phyloP scores from a whole-genome alignment of 2,797 vertebrate species.

The Sebastes glaucus region DNA sequence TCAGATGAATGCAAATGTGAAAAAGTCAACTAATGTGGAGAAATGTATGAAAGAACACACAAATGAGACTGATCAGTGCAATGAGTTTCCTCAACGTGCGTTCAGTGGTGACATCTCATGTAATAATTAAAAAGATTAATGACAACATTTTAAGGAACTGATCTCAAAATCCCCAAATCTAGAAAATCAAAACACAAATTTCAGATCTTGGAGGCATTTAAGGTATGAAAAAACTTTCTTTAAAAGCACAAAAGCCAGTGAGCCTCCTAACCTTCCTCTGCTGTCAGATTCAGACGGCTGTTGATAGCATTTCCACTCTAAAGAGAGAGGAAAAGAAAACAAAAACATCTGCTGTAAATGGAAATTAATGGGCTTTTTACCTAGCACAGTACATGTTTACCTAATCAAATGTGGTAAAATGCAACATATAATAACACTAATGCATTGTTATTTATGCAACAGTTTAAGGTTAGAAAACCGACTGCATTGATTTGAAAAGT shows the following conservation, averaged over 20 bases:
- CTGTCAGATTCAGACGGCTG: constrained; percentile 76
- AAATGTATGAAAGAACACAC: background rate
- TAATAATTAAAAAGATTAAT: background rate
- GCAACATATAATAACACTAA: background rate
- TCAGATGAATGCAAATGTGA: background rate
- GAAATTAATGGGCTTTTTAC: background rate
- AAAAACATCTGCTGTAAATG: background rate
- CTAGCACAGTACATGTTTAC: background rate
- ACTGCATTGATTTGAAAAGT: background rate
- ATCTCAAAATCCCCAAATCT: background rate
- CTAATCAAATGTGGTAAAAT: background rate
- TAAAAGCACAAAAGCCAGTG: background rate
- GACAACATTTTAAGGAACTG: background rate
- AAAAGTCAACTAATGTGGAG: background rate
- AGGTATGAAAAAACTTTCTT: background rate
- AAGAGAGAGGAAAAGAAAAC: background rate
- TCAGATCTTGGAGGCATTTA: background rate
- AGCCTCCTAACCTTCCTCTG: constrained; percentile 64
- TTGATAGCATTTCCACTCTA: constrained; percentile 50
- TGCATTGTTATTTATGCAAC: background rate
- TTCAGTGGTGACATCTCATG: background rate
- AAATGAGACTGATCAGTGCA: background rate
- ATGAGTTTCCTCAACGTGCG: background rate
- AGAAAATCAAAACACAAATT: background rate
- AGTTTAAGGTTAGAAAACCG: background rate